Conservation (phyloP, 2,113 vertebrate genomes). For the Potamarius usumacintae region DNA sequence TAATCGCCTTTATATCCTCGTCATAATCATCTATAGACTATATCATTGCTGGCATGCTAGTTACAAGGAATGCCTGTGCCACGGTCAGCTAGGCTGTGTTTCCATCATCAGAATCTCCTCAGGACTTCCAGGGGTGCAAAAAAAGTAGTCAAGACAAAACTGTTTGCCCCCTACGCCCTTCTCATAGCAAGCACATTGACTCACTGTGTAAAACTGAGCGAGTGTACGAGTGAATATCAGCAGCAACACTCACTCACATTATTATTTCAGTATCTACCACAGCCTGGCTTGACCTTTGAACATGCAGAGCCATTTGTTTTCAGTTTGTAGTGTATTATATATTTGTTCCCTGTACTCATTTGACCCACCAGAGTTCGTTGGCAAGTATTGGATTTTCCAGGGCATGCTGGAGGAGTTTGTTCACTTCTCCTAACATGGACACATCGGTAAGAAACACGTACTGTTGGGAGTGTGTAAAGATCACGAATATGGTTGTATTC, state of each 20-base stretch:
- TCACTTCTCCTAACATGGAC: slow-evolving; percentile 19
- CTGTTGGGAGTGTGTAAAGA: slow-evolving; percentile 68
- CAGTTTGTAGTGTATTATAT: slow-evolving; percentile 5
- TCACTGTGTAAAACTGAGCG: slow-evolving; percentile 37
- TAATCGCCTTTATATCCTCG: slow-evolving; percentile 47
- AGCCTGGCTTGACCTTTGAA: slow-evolving; percentile 27
- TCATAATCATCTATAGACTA: slow-evolving; percentile 41
- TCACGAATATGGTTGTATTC: slow-evolving; percentile 65
- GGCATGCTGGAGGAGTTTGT: neutral
- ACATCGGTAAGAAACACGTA: slow-evolving; percentile 48
- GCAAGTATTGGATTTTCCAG: slow-evolving; percentile 6
- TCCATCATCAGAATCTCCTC: slow-evolving; percentile 66
- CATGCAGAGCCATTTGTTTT: slow-evolving; percentile 37
- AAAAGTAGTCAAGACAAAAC: slow-evolving; percentile 55
- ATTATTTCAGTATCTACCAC: slow-evolving; percentile 38
- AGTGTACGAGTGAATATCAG: slow-evolving; percentile 30
- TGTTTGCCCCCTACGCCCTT: slow-evolving; percentile 39
- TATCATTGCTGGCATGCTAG: slow-evolving; percentile 41
- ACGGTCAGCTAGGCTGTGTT: slow-evolving; percentile 52
- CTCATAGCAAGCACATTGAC: slow-evolving; percentile 45
- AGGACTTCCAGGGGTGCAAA: slow-evolving; percentile 66
- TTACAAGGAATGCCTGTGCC: slow-evolving; percentile 49
- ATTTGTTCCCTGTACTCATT: neutral
- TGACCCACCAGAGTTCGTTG: slow-evolving; percentile 20
- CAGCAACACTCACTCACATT: slow-evolving; percentile 3